phyloP scores from a whole-genome alignment of 2,888 invertebrate genomes.

The Leistus spinibarbis region DNA sequence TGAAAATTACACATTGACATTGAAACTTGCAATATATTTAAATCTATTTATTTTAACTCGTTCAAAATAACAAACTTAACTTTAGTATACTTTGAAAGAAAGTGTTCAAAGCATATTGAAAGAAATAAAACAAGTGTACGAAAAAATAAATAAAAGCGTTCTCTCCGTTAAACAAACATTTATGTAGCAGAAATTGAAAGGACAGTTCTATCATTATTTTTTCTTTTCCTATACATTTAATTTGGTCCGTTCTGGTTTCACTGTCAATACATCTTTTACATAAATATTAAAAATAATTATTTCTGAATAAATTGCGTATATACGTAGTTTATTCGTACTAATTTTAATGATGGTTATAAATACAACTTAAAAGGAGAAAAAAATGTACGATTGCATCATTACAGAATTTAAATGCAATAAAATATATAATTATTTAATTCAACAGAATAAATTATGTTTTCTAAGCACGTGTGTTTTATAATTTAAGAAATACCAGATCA shows the following conservation, averaged over 20 bases:
- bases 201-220: too few relatives aligned
- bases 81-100: slow-evolving; percentile 10
- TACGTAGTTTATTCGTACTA: not conserved
- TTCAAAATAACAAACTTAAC: not conserved
- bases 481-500: not conserved
- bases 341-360: not conserved
- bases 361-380: not conserved
- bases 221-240: too few relatives aligned
- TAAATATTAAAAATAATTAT: not conserved
- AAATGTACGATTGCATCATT: too few relatives aligned
- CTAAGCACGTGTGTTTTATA: not conserved
- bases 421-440: not conserved
- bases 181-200: not conserved
- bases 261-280: not conserved
- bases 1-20: not conserved
- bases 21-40: not conserved
- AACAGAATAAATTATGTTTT: not conserved
- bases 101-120: slow-evolving; percentile 13
- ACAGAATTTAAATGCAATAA: not conserved
- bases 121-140: not conserved
- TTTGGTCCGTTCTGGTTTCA: too few relatives aligned
- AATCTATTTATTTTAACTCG: not conserved
- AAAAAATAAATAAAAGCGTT: slow-evolving; percentile 18
- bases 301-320: not conserved
- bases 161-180: slow-evolving; percentile 11